Evolutionary conservation across 2,797 vertebrate species (phyloP), one percentile per base, ranked within the genome.

Genomic region (Myotis pilosus): DNA sequence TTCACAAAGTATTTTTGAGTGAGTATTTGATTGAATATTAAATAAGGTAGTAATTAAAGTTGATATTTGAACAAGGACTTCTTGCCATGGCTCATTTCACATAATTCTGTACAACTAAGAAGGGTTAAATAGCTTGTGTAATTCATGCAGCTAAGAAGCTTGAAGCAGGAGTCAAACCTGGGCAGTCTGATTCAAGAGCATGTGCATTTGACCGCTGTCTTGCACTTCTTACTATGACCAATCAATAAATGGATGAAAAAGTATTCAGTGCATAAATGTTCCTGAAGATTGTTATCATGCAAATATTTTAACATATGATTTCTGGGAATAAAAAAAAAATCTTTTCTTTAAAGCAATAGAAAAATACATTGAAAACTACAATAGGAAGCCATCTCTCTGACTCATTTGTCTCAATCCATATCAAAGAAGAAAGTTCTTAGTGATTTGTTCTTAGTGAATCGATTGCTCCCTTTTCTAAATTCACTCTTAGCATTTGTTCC

Each of bases 311-410:
- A 83, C 60, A 80, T 60, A 69, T 68, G 9, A 8, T 69, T 96
- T 85, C 51, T 96, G 82, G 13, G 22, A 72, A 87, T 83, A 38
- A 86, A 78, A 93, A 93, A 92, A 36, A 15, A 51, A 78, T 22
- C 23, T 66, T 8, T 4, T 80, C 80, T 60, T n/a, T n/a, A 57
- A 49, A 82, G 33, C 57, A 47, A 57, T n/a, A 92, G 69, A 49
- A 96, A 80, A 64, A 66, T 36, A 12, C 23, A n/a, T 64, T 41
- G 10, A 76, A 20, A 76, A 76, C 53, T 76, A 53, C 57, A 72
- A 66, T 44, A 94, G 62, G 33, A 96, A 80, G 55, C n/a, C 33
- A 47, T 72, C 60, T 38, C 30, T 71, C 81, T 82, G 36, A 89
- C 66, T 89, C 25, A 12, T 74, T 89, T 89, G 22, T 89, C 28